phyloP scores from a whole-genome alignment of 2,888 invertebrate species.

The Stenichneumon culpator region DNA sequence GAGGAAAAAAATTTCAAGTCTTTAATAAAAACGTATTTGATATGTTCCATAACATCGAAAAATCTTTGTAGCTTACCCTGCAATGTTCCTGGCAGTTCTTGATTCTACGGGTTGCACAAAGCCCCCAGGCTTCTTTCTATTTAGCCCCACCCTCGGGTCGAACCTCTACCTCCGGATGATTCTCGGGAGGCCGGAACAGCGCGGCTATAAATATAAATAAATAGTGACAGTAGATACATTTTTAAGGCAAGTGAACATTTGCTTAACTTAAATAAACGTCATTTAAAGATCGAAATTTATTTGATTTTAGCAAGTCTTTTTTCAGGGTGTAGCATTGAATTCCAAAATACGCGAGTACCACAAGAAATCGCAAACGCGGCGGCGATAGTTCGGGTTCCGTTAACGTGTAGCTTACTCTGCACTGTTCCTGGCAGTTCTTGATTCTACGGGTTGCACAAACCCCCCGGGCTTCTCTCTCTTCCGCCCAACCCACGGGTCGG shows the following conservation, averaged over 20 bases:
- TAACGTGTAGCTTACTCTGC: constrained; percentile 31
- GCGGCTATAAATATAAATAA: constrained; percentile 26
- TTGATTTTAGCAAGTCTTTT: no score
- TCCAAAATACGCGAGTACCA: background rate
- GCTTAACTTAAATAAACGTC: no score
- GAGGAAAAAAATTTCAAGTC: no score
- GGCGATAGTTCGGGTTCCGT: constrained; percentile 7
- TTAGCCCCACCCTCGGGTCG: constrained; percentile 31
- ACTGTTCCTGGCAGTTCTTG: constrained; percentile 22
- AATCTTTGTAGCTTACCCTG: constrained; percentile 31
- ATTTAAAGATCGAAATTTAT: no score
- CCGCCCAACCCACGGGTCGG: constrained; percentile 39
- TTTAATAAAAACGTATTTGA: no score
- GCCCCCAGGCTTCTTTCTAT: constrained; percentile 1
- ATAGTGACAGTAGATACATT: background rate
- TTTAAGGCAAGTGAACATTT: no score
- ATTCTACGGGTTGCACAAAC: constrained; percentile 27
- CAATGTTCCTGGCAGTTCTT: constrained; percentile 23
- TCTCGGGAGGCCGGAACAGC: constrained; percentile 27
- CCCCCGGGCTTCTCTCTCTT: constrained; percentile 14
- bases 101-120: constrained; percentile 25
- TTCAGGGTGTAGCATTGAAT: background rate
- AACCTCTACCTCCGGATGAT: constrained; percentile 15
- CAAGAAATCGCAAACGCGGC: constrained; percentile 48
- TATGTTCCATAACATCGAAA: no score